A percentile compares a stretch with the other conserved stretches of the same genome.
Conservation (phyloP, 1,140 invertebrate species). For the Odontomachus brunneus region DNA sequence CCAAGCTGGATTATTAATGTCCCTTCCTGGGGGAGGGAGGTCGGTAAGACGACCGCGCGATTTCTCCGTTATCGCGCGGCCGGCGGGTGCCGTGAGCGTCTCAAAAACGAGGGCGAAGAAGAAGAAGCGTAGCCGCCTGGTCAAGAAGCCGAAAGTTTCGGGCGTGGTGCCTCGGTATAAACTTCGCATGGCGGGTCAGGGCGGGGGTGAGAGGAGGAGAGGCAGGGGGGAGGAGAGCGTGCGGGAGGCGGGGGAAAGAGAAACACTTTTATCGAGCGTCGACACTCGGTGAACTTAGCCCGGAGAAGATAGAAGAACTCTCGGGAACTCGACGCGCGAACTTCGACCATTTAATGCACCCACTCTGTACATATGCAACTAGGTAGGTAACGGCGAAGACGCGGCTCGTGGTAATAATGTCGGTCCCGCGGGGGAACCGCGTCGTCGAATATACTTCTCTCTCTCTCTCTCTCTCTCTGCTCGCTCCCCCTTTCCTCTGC, state of each 20-base stretch:
- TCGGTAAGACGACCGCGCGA: slow-evolving; percentile 48
- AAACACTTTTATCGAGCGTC: slow-evolving; percentile 82
- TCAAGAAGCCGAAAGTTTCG: slow-evolving; percentile 71
- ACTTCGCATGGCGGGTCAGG: slow-evolving; percentile 22
- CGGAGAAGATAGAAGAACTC: slow-evolving; percentile 76
- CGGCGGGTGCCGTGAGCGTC: slow-evolving; percentile 30
- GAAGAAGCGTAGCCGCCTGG: slow-evolving; percentile 64
- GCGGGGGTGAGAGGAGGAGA: no score
- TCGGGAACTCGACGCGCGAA: slow-evolving; percentile 74
- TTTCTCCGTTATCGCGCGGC: slow-evolving; percentile 65
- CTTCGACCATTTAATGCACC: slow-evolving; percentile 78
- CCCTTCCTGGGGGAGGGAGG: slow-evolving; percentile 22
- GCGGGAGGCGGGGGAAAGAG: slow-evolving; percentile 73
- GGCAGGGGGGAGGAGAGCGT: slow-evolving; percentile 1
- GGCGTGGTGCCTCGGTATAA: slow-evolving; percentile 66
- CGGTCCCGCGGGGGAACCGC: slow-evolving; percentile 35
- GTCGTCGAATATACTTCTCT: slow-evolving; percentile 20
- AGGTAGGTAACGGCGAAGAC: slow-evolving; percentile 48
- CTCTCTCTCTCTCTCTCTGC: no score
- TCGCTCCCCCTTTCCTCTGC: no score
- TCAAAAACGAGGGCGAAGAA: slow-evolving; percentile 52
- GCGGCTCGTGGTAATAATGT: slow-evolving; percentile 46
- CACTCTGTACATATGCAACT: slow-evolving; percentile 63
- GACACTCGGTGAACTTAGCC: slow-evolving; percentile 79
- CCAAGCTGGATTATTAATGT: slow-evolving; percentile 65